Conservation (phyloP, 2,888 invertebrate genomes). For the Sesamia inferens region DNA sequence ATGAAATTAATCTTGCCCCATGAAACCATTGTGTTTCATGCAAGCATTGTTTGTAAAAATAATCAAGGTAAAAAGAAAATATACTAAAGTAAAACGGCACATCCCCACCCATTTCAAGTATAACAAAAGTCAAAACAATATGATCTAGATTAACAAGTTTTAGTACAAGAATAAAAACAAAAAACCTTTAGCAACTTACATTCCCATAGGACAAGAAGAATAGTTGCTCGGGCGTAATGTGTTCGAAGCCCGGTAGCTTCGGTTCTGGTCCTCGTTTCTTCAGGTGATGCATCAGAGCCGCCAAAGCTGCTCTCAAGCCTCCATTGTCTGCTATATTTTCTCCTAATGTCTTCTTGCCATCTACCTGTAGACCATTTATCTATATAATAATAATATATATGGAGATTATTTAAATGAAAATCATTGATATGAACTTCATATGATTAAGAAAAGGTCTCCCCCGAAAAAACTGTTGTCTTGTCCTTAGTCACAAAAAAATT, state of each 20-base stretch:
- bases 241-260: conserved; percentile 93
- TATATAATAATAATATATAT: background rate
- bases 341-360: conserved; percentile 93
- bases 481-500: too few relatives aligned
- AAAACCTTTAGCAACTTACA: conserved; percentile 85
- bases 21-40: background rate
- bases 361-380: conserved; percentile 86
- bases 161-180: background rate
- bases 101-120: too few relatives aligned
- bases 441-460: background rate
- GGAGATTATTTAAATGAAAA: background rate
- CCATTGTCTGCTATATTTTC: conserved; percentile 97
- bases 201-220: conserved; percentile 95
- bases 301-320: conserved; percentile 93
- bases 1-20: background rate
- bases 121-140: too few relatives aligned
- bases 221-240: conserved; percentile 92
- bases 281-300: conserved; percentile 91
- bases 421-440: background rate
- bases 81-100: too few relatives aligned
- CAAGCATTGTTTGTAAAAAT: too few relatives aligned
- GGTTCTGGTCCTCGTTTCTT: conserved; percentile 89
- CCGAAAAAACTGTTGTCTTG: background rate
- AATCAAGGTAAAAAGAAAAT: too few relatives aligned
- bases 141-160: too few relatives aligned